A percentile compares a stretch with the other conserved stretches of the same genome.
phyloP scores from a whole-genome alignment of 2,797 vertebrate species.

The Glossophaga mutica region DNA sequence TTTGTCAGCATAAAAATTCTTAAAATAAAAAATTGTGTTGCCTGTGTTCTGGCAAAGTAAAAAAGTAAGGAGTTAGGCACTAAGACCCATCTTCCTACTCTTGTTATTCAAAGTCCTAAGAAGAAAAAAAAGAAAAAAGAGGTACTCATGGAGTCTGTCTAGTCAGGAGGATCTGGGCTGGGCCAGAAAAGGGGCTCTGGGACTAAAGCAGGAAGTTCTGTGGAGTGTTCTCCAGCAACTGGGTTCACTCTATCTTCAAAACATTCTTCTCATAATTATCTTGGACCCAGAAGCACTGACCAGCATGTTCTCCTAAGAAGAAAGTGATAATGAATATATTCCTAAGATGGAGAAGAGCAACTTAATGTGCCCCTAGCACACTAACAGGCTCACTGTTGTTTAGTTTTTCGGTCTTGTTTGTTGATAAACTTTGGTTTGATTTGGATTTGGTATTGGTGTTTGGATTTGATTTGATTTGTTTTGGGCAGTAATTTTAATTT shows the following conservation, averaged over 20 bases:
- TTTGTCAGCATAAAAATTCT: background rate
- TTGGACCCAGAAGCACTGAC: background rate
- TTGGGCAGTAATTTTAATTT: slow-evolving; percentile 2
- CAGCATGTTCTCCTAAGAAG: background rate
- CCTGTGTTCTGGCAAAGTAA: background rate
- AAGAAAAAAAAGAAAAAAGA: background rate
- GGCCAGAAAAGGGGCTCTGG: background rate
- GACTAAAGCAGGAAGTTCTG: background rate
- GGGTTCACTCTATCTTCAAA: background rate
- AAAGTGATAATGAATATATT: background rate
- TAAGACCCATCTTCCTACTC: background rate
- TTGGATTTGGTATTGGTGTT: background rate
- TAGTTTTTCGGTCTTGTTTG: background rate
- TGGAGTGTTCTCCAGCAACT: background rate
- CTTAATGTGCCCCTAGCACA: background rate
- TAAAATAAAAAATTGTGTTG: background rate
- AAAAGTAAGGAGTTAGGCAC: background rate
- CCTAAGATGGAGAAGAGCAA: background rate
- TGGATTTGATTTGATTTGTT: background rate
- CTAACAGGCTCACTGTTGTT: background rate
- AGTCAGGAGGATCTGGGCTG: background rate
- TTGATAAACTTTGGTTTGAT: background rate
- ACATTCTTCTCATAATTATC: background rate
- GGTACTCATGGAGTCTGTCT: background rate
- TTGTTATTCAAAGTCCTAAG: background rate